phyloP scores from a whole-genome alignment of 2,888 invertebrate genomes.

The Diogma glabrata region DNA sequence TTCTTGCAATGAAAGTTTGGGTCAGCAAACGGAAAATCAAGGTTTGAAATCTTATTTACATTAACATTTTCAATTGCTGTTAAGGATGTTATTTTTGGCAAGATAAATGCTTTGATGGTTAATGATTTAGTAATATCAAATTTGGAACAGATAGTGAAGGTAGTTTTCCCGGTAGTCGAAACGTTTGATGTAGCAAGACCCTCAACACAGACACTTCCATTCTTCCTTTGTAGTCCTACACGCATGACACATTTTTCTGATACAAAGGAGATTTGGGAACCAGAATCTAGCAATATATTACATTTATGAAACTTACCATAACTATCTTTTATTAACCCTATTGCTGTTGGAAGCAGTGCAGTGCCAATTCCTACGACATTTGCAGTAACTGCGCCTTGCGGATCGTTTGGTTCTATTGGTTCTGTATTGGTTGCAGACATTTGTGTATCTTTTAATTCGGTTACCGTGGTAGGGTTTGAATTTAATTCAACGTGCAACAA shows the following conservation, averaged over 20 bases:
- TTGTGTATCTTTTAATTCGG: too few relatives aligned
- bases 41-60: neutral
- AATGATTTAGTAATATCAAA: neutral
- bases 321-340: slow-evolving; percentile 7
- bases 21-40: neutral
- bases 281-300: slow-evolving; percentile 11
- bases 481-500: neutral
- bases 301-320: slow-evolving; percentile 5
- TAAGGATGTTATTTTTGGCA: neutral
- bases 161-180: neutral
- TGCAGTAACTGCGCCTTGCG: too few relatives aligned
- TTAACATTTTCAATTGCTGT: neutral
- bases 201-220: neutral
- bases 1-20: neutral
- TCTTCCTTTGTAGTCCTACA: slow-evolving; percentile 6
- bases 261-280: slow-evolving; percentile 15
- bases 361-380: too few relatives aligned
- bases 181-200: slow-evolving; percentile 1
- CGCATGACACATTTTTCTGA: slow-evolving; percentile 14
- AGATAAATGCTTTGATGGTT: neutral
- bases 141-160: neutral
- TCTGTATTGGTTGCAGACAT: too few relatives aligned
- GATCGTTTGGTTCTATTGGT: too few relatives aligned
- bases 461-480: neutral
- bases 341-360: slow-evolving; percentile 10